These are phyloP conservation scores for Magallana gigas DNA, from an alignment of 1,140 invertebrate species.

Conservation along the genomic window DNA sequence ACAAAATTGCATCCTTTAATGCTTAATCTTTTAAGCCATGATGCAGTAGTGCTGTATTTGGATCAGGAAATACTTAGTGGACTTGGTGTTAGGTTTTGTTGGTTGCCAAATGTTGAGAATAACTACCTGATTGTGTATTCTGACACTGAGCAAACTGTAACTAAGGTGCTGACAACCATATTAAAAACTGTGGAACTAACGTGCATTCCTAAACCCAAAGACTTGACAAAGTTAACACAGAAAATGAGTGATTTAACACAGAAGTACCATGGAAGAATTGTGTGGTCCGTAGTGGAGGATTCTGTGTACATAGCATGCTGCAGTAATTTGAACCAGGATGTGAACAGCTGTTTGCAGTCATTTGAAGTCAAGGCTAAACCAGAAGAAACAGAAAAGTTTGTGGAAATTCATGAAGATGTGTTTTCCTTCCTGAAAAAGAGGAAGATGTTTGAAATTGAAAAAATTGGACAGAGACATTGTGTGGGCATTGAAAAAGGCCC, in stretches of 20 bases:
- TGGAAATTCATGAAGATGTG: conserved; percentile 1
- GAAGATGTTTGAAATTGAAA: conserved; percentile 15
- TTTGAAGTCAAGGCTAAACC: not conserved
- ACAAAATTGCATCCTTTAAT: conserved; percentile 3
- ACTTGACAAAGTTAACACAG: not conserved
- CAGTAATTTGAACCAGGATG: not conserved
- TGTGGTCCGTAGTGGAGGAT: not conserved
- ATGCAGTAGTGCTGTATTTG: not conserved
- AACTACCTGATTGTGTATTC: not conserved
- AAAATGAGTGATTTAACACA: not conserved
- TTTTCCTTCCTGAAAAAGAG: not conserved
- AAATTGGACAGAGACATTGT: not conserved
- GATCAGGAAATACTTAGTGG: not conserved
- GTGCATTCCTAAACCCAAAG: not conserved
- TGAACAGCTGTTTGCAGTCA: not conserved
- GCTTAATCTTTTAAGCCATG: not conserved
- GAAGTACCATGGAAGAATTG: conserved; percentile 14
- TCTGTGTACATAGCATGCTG: not conserved
- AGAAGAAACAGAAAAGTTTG: conserved; percentile 13
- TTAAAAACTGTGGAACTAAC: not conserved
- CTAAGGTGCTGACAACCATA: conserved; percentile 1
- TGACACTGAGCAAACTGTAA: not conserved
- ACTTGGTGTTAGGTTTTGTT: not conserved
- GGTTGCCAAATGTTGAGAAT: not conserved
- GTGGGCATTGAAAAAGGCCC: not conserved